Evolutionary conservation across 2,797 vertebrate genomes (phyloP).

Genomic region (Scomberomorus guttatus): DNA sequence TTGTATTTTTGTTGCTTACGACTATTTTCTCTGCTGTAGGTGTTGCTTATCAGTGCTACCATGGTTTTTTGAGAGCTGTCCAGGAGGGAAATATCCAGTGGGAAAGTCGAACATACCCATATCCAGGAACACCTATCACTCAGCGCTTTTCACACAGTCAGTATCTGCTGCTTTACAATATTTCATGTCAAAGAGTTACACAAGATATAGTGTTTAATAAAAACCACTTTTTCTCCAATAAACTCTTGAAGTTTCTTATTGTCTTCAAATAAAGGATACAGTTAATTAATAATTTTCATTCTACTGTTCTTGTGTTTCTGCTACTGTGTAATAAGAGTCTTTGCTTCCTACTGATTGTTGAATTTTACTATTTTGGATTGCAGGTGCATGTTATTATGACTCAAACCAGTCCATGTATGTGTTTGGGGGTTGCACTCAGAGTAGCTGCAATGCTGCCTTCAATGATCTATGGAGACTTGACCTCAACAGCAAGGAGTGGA

Average conservation of each 20-base stretch:
- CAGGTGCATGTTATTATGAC: conserved; percentile 98
- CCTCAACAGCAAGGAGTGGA: conserved; percentile 99
- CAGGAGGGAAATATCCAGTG: conserved; percentile 99
- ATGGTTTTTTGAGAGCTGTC: conserved; percentile 97
- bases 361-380: conserved; percentile 30
- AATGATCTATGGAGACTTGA: conserved; percentile 99
- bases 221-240: neutral
- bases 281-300: too few relatives aligned
- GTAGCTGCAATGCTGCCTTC: conserved; percentile 98
- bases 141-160: conserved; percentile 99
- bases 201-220: neutral
- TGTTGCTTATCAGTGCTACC: conserved; percentile 98
- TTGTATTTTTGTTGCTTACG: conserved; percentile 8
- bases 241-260: neutral
- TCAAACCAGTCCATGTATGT: conserved; percentile 99
- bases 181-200: neutral
- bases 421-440: conserved; percentile 98
- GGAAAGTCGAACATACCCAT: conserved; percentile 99
- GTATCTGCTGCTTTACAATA: conserved; percentile 65
- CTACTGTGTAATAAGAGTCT: neutral
- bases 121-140: conserved; percentile 98
- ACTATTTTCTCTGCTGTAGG: conserved; percentile 81
- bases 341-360: neutral
- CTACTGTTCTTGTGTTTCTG: neutral
- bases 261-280: too few relatives aligned